Conservation (phyloP, 2,888 invertebrate species). For the Cephus runcator region DNA sequence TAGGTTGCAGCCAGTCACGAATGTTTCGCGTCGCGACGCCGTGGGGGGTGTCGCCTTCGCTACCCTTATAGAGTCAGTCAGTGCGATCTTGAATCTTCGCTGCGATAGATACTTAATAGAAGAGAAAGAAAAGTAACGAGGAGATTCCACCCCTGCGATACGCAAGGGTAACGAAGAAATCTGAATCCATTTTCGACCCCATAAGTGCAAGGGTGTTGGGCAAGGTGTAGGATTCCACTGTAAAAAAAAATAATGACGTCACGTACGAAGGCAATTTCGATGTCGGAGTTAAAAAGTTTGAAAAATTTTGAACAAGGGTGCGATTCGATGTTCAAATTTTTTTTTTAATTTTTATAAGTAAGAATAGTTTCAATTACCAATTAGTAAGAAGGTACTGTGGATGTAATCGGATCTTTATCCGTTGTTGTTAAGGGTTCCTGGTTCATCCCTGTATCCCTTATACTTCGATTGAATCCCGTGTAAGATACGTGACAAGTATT, state of each 20-base stretch:
- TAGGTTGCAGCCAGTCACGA: constrained; percentile 20
- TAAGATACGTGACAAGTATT: not conserved
- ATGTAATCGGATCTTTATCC: not conserved
- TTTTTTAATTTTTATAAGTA: not conserved
- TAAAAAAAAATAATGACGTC: not conserved
- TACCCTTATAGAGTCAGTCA: not conserved
- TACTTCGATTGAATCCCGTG: not conserved
- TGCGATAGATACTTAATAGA: not conserved
- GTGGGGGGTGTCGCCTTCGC: not conserved
- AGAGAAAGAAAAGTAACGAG: not conserved
- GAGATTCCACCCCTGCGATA: not conserved
- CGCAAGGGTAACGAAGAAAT: not conserved
- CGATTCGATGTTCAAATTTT: not conserved
- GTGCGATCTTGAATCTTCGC: not conserved
- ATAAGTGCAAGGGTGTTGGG: not conserved
- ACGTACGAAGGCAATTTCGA: not conserved
- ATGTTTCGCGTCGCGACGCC: constrained; percentile 5
- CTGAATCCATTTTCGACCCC: not conserved
- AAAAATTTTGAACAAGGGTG: not conserved
- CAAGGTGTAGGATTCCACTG: too few relatives aligned
- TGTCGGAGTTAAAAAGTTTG: not conserved
- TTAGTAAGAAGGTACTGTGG: not conserved
- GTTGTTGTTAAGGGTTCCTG: not conserved
- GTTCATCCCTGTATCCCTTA: not conserved
- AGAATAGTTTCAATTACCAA: not conserved